phyloP scores from a whole-genome alignment of 2,888 invertebrate genomes.

The Nudaria mundana region DNA sequence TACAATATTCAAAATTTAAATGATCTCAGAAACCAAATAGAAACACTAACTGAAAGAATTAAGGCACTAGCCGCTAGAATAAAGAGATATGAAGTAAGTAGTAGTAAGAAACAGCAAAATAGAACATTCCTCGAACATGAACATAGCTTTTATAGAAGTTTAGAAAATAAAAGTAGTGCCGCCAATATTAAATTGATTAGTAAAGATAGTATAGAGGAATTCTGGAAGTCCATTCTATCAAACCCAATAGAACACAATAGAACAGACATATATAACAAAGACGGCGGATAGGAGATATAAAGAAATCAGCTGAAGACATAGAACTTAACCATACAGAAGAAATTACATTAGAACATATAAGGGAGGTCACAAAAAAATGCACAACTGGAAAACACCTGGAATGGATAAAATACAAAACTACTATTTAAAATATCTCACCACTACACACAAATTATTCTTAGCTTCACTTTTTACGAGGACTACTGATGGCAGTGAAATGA shows the following conservation, averaged over 20 bases:
- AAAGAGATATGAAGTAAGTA: constrained; percentile 5
- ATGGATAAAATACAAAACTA: too few relatives aligned
- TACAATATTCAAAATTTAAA: neutral
- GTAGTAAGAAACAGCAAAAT: constrained; percentile 6
- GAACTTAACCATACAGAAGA: too few relatives aligned
- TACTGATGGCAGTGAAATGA: too few relatives aligned
- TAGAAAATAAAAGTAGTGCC: neutral
- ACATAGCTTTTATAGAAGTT: neutral
- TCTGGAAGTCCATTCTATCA: constrained; percentile 1
- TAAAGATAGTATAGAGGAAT: neutral
- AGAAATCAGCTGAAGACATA: neutral
- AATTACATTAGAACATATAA: neutral
- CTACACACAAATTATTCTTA: too few relatives aligned
- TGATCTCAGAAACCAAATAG: neutral
- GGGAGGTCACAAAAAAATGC: too few relatives aligned
- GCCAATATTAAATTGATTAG: neutral
- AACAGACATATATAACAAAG: constrained; percentile 3
- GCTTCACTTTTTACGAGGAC: too few relatives aligned
- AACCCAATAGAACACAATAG: neutral
- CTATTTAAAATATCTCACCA: too few relatives aligned
- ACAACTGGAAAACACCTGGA: too few relatives aligned
- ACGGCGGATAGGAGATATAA: neutral
- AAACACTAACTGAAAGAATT: constrained; percentile 6
- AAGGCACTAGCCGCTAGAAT: constrained; percentile 13
- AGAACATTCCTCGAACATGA: neutral